phyloP scores from a whole-genome alignment of 2,113 vertebrate genomes.

The Atrichornis clamosus region DNA sequence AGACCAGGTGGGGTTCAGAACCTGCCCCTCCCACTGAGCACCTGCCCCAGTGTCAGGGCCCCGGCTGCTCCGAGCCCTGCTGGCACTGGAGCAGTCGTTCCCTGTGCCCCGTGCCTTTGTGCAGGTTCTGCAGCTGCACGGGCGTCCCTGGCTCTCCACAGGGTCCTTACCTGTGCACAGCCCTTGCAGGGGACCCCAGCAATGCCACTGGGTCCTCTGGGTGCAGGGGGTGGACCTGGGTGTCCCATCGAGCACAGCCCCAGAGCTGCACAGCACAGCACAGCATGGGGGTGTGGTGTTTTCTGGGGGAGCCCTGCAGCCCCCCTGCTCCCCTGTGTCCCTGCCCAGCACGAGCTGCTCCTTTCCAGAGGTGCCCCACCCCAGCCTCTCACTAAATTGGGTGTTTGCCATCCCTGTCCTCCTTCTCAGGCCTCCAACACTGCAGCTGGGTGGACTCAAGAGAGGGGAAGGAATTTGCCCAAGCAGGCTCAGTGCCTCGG shows the following conservation, averaged over 20 bases:
- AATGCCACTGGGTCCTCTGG: neutral
- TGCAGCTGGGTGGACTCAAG: neutral
- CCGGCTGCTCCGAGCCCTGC: rapidly evolving
- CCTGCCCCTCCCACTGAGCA: neutral
- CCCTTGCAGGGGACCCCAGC: neutral
- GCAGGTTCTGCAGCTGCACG: neutral
- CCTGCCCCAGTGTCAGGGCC: neutral
- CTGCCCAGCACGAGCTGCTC: neutral
- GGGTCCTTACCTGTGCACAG: neutral
- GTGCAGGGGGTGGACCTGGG: neutral
- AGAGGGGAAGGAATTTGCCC: neutral
- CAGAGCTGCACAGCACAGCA: neutral
- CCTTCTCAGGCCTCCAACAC: neutral
- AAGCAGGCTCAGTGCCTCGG: neutral
- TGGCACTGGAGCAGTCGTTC: neutral
- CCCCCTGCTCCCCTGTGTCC: neutral
- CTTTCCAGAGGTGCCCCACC: neutral
- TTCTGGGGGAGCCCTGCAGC: neutral
- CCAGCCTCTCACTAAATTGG: neutral
- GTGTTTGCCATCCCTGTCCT: neutral
- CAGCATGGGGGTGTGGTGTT: neutral
- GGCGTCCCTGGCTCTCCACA: neutral
- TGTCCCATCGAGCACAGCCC: neutral
- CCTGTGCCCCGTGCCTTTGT: neutral
- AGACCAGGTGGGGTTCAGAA: neutral